phyloP scores from a whole-genome alignment of 64 coral and sea anemone genomes.

The Montipora foliosa region DNA sequence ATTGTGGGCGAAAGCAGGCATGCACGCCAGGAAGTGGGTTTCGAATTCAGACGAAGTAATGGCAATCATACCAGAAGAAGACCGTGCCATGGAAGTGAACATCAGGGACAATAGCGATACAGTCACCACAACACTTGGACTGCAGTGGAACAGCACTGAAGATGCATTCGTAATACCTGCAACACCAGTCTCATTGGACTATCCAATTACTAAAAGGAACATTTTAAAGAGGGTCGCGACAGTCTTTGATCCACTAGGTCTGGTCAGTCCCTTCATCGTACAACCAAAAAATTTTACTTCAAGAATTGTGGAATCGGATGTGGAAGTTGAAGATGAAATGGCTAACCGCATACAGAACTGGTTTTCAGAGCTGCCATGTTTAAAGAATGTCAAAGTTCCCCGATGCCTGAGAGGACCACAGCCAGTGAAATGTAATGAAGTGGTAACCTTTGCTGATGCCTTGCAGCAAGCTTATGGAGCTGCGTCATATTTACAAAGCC shows the following conservation, averaged over 20 bases:
- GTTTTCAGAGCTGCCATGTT: conserved; percentile 29
- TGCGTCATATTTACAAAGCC: conserved; percentile 20
- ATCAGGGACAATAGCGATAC: conserved; percentile 8
- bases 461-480: conserved; percentile 64
- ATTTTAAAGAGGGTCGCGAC: no score
- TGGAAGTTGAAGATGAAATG: neutral
- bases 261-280: no score
- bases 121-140: conserved; percentile 4
- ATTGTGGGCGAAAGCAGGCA: conserved; percentile 26
- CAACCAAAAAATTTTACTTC: no score
- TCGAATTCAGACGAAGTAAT: conserved; percentile 21
- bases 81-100: neutral
- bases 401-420: conserved; percentile 23
- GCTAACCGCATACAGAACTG: neutral
- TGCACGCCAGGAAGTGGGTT: conserved; percentile 33
- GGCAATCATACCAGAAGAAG: neutral
- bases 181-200: neutral
- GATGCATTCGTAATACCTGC: neutral
- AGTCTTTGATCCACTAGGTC: no score
- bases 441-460: conserved; percentile 70
- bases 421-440: conserved; percentile 1
- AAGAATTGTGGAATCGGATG: neutral
- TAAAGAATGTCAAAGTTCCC: conserved; percentile 31
- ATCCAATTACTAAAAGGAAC: neutral
- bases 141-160: neutral